Percentiles rank a stretch among this genome's conserved stretches.
Conservation (phyloP, 2,888 invertebrate species). For the Tridacna gigas region DNA sequence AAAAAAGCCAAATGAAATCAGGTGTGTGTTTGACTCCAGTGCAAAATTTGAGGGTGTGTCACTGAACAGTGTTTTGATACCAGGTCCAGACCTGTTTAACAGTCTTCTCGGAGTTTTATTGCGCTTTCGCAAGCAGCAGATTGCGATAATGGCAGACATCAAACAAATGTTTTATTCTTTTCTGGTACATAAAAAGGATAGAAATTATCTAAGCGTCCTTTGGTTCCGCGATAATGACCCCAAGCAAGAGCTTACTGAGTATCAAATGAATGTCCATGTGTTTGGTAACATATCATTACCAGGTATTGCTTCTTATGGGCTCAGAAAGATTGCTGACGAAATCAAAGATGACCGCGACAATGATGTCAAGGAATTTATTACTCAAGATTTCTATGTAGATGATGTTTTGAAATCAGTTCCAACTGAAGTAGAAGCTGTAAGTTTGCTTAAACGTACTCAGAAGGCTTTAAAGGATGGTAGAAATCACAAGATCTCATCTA, state of each 20-base stretch:
- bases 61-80: slow-evolving; percentile 54
- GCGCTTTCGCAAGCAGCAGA: slow-evolving; percentile 48
- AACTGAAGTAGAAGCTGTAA: slow-evolving; percentile 31
- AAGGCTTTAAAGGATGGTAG: not conserved
- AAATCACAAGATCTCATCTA: slow-evolving; percentile 39
- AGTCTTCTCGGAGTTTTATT: slow-evolving; percentile 54
- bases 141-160: slow-evolving; percentile 58
- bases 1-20: slow-evolving; percentile 1
- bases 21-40: slow-evolving; percentile 60
- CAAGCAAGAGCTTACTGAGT: not conserved
- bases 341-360: not conserved
- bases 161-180: slow-evolving; percentile 67
- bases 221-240: slow-evolving; percentile 37
- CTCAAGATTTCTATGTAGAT: slow-evolving; percentile 61
- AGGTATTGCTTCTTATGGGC: slow-evolving; percentile 52
- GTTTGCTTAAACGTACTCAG: slow-evolving; percentile 27
- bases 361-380: slow-evolving; percentile 42
- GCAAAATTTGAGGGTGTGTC: slow-evolving; percentile 55
- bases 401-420: slow-evolving; percentile 53
- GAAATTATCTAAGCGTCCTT: slow-evolving; percentile 58
- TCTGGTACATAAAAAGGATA: slow-evolving; percentile 47
- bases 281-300: slow-evolving; percentile 18
- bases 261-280: slow-evolving; percentile 2
- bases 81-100: slow-evolving; percentile 62
- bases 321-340: slow-evolving; percentile 46